Base-by-base conservation (phyloP, 2,888 invertebrate species). In the Acleris sparsana region DNA sequence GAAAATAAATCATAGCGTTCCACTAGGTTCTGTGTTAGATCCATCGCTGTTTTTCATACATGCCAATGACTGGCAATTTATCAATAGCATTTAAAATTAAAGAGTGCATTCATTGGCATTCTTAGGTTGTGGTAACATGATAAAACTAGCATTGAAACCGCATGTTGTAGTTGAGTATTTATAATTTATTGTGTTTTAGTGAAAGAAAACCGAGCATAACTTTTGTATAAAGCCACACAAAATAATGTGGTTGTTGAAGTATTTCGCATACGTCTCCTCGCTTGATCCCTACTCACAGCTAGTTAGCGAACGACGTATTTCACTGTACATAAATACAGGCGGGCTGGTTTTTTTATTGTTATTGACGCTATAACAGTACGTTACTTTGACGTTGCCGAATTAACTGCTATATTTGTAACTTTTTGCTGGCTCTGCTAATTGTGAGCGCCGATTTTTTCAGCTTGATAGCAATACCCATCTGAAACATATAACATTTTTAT, bases 291-390 rank as follows among this genome's bases (percentile, higher is more conserved):
- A 3, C 18, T 9, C 60, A 4, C 22, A 52, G 62, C 66, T 66
- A 62, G 66, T 66, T 66, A 62, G 66, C 18, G 46, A 17, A 48
- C 52, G 57, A 62, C 66, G 66, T 66, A 66, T 66, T 66, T 66
- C 52, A 56, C 61, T 61, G 65, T 66, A 66, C 61, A 61, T 61
- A 66, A 61, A 56, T 66, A 66, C 57, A 52, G 63, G 57, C 11
- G 57, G 46, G 52, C 52, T 57, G 63, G 9, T 65, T 64, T 65
- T 65, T 66, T 66, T 66, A 66, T 62, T 66, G 66, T 66, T 66
- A 66, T 66, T 62, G 66, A 33, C 57, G 66, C 66, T 39, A 62
- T 66, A 62, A 66, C 61, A 62, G 39, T 66, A 62, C 33, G 61
- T 66, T 66, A 66, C 66, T 53, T 46, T 52, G 57, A 62, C 66